phyloP scores from a whole-genome alignment of 1,140 invertebrate genomes.

The Lordiphosa stackelbergi region DNA sequence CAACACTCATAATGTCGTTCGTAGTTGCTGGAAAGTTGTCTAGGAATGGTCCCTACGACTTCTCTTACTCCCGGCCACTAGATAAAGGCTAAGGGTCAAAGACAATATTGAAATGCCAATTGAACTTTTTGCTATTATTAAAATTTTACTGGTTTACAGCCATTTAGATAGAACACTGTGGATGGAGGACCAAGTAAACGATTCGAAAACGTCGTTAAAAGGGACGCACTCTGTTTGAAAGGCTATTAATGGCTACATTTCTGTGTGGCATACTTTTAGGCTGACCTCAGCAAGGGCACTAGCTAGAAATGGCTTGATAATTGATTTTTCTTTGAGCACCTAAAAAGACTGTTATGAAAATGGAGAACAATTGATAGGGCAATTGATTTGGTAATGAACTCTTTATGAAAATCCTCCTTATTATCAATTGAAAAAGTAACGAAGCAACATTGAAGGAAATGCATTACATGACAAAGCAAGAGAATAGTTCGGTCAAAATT shows the following conservation, averaged over 20 bases:
- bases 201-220: slow-evolving; percentile 17
- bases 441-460: too few species aligned
- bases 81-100: slow-evolving; percentile 73
- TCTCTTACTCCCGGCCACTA: slow-evolving; percentile 20
- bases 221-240: background rate
- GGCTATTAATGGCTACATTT: slow-evolving; percentile 10
- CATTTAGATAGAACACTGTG: slow-evolving; percentile 2
- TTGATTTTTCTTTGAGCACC: slow-evolving; percentile 7
- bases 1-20: slow-evolving; percentile 71
- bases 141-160: slow-evolving; percentile 43
- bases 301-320: slow-evolving; percentile 1
- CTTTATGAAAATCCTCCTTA: too few species aligned
- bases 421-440: too few species aligned
- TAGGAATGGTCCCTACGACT: slow-evolving; percentile 15
- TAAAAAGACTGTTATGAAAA: slow-evolving; percentile 3
- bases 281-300: background rate
- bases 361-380: background rate
- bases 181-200: slow-evolving; percentile 8
- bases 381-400: too few species aligned
- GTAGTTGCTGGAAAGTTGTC: slow-evolving; percentile 10
- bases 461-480: too few species aligned
- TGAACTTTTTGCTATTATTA: slow-evolving; percentile 71
- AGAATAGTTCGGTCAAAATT: too few species aligned
- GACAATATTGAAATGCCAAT: slow-evolving; percentile 75
- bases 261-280: slow-evolving; percentile 10